phyloP scores from a whole-genome alignment of 2,113 vertebrate species.

The Willisornis vidua region DNA sequence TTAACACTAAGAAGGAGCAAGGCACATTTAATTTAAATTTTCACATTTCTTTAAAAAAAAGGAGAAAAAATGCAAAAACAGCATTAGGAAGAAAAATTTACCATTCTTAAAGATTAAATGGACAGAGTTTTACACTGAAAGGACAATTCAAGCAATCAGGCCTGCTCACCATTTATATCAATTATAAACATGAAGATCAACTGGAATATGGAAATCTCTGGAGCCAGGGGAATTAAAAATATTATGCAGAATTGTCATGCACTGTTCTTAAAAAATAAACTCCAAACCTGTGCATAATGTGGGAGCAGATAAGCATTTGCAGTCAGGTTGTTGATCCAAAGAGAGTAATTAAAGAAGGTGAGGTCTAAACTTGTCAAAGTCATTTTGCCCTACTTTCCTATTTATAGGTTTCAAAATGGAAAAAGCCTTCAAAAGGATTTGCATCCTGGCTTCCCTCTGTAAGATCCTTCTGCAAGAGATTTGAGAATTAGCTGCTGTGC shows the following conservation, averaged over 20 bases:
- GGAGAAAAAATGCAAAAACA: not conserved
- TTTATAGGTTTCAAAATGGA: conserved; percentile 65
- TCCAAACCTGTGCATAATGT: conserved; percentile 56
- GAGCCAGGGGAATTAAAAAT: conserved; percentile 45
- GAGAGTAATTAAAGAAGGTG: conserved; percentile 69
- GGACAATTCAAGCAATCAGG: conserved; percentile 7
- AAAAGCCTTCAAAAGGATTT: conserved; percentile 69
- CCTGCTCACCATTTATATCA: conserved; percentile 30
- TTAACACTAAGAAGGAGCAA: not conserved
- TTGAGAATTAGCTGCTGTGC: conserved; percentile 69
- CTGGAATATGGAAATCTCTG: conserved; percentile 27
- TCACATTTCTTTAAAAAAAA: not conserved
- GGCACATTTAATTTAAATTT: not conserved
- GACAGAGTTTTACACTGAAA: not conserved
- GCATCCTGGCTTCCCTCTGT: conserved; percentile 59
- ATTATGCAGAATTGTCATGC: conserved; percentile 60
- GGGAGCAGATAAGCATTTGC: conserved; percentile 62
- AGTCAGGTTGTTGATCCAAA: conserved; percentile 64
- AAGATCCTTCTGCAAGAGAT: conserved; percentile 70
- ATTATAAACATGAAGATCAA: conserved; percentile 23
- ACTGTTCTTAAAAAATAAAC: conserved; percentile 64
- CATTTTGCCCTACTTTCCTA: conserved; percentile 67
- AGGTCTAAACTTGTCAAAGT: conserved; percentile 66
- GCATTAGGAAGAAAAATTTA: not conserved
- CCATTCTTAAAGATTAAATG: not conserved